Base-by-base conservation (phyloP, 2,797 vertebrate genomes). In the Lemur catta region DNA sequence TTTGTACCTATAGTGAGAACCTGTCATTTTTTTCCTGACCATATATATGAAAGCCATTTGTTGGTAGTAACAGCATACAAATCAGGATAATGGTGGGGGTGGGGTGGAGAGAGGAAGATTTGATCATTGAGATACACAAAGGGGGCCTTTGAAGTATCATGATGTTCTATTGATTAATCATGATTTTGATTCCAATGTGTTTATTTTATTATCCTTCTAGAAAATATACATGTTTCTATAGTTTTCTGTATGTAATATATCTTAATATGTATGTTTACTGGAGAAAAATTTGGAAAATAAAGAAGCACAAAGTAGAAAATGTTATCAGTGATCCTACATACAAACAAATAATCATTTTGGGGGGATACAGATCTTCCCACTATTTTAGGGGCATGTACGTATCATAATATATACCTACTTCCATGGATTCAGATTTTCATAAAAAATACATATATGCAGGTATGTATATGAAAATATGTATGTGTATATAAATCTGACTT, bases 261-360 rank as follows among this genome's bases (percentile, higher is more conserved):
- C 24, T 93, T 26, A 69, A 50, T 72, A 22, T 95, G 28, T 57
- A 1, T 92, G 20, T 46, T 65, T 94, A 74, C 26, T 88, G 30
- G 50, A 82, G 82, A 85, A 96, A 78, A 91, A 48, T 75, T 78
- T 76, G 7, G 86, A 67, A 94, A 52, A 67, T 87, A 26, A 82
- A 85, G 33, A 90, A 57, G 46, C 59, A 52, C 26, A 80, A 52
- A 79, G 15, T 55, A 87, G 43, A 61, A 92, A 91, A 50, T 74
- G 22, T 72, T 72, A 69, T 69, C 12, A 84, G 30, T 82, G 84
- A 82, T 90, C 43, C 43, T 89, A n/a, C 6, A 24, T 2, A 43
- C 33, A 30, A 61, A 69, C 38, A 84, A 43, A 82, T 41, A 63
- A 55, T 92, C 1, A 28, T 84, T 69, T 84, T 81, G 75, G 57